A percentile compares a stretch with the other conserved stretches of the same genome.
phyloP scores from a whole-genome alignment of 2,888 invertebrate species.

The Folsomia manolachei region DNA sequence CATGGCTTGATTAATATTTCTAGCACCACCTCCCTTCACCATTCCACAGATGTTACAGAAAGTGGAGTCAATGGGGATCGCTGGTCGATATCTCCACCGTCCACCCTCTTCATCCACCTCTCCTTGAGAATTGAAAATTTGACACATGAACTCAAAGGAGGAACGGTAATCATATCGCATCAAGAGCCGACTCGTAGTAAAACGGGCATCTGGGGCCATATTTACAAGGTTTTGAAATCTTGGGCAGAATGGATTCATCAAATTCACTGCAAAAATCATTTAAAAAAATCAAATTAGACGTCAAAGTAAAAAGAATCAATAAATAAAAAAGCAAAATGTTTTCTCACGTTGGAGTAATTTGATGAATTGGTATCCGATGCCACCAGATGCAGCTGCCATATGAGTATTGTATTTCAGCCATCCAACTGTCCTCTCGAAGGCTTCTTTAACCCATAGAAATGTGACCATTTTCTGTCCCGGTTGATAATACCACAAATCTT shows the following conservation, averaged over 20 bases:
- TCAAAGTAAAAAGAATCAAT: neutral
- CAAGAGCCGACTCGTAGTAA: neutral
- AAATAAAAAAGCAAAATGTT: too few species aligned
- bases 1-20: neutral
- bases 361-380: neutral
- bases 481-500: neutral
- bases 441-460: neutral
- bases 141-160: neutral
- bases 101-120: neutral
- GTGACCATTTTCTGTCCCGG: neutral
- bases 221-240: neutral
- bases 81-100: neutral
- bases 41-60: neutral
- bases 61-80: neutral
- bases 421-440: neutral
- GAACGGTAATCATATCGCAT: neutral
- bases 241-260: neutral
- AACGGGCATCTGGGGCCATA: neutral
- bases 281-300: neutral
- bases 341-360: neutral
- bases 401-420: neutral
- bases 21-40: neutral
- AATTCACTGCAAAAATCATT: neutral
- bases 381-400: neutral
- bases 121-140: neutral